phyloP scores from a whole-genome alignment of 2,113 vertebrate genomes.

The Pseudorhombus dupliciocellatus region DNA sequence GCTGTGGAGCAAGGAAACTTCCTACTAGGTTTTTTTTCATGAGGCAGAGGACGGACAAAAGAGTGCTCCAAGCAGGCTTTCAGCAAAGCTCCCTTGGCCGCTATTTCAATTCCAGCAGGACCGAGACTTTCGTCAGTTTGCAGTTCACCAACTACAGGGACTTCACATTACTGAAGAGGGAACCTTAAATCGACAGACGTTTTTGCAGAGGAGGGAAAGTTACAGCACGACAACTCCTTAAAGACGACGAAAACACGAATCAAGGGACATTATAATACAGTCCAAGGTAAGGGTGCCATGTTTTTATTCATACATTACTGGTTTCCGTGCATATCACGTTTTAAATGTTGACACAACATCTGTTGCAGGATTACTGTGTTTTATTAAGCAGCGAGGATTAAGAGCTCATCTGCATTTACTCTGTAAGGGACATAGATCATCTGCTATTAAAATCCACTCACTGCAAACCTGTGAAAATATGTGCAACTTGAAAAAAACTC shows the following conservation, averaged over 20 bases:
- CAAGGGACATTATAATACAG: slow-evolving; percentile 9
- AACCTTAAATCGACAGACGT: slow-evolving; percentile 2
- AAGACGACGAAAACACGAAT: not conserved
- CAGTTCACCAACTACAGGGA: not conserved
- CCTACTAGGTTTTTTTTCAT: slow-evolving; percentile 51
- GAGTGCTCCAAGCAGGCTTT: slow-evolving; percentile 38
- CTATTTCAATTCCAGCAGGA: slow-evolving; percentile 31
- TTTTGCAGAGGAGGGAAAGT: slow-evolving; percentile 7
- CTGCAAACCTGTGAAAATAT: not conserved
- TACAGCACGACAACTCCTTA: not conserved
- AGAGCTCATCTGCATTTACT: slow-evolving; percentile 15
- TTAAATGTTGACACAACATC: slow-evolving; percentile 36
- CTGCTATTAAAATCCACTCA: not conserved
- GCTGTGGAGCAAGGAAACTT: slow-evolving; percentile 55
- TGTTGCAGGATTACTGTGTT: slow-evolving; percentile 49
- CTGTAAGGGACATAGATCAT: not conserved
- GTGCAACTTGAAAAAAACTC: not conserved
- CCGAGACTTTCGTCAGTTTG: slow-evolving; percentile 10
- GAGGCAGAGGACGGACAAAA: slow-evolving; percentile 50
- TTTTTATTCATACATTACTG: not conserved
- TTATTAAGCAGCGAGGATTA: slow-evolving; percentile 49
- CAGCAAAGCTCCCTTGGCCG: slow-evolving; percentile 24
- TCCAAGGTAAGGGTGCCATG: slow-evolving; percentile 52
- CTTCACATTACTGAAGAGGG: slow-evolving; percentile 2
- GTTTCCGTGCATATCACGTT: slow-evolving; percentile 13